Evolutionary conservation across 2,797 vertebrate genomes (phyloP).

Genomic region (Poeciliopsis turneri): DNA sequence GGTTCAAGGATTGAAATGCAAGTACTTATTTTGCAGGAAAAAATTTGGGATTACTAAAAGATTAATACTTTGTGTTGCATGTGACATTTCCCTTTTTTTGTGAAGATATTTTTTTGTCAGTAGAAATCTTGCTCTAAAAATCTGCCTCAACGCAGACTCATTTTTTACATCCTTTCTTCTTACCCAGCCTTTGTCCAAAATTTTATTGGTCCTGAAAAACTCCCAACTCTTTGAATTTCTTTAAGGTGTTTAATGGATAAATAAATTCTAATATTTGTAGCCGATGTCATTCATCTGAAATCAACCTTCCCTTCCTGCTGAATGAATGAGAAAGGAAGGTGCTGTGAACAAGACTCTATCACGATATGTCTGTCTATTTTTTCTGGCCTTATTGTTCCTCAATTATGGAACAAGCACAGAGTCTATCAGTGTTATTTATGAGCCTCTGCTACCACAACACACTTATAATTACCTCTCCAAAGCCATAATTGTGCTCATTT

Average conservation of each 20-base stretch:
- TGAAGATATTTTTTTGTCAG: too few relatives aligned
- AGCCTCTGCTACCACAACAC: slow-evolving; percentile 44
- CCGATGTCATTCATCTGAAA: background rate
- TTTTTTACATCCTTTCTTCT: background rate
- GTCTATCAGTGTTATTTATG: slow-evolving; percentile 68
- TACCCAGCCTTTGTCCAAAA: background rate
- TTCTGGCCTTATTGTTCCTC: slow-evolving; percentile 65
- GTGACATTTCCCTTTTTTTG: too few relatives aligned
- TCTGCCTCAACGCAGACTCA: too few relatives aligned
- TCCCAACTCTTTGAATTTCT: background rate
- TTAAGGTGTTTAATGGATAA: background rate
- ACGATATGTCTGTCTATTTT: slow-evolving; percentile 30
- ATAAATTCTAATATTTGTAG: background rate
- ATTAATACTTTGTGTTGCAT: too few relatives aligned
- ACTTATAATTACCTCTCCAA: slow-evolving; percentile 76
- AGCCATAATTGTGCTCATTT: slow-evolving; percentile 78
- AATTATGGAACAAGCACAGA: slow-evolving; percentile 65
- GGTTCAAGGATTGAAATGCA: too few relatives aligned
- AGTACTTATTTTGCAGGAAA: too few relatives aligned
- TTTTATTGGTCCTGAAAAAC: background rate
- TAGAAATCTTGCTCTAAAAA: too few relatives aligned
- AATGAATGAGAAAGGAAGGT: slow-evolving; percentile 48
- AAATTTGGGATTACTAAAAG: too few relatives aligned
- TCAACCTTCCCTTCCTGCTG: slow-evolving; percentile 39
- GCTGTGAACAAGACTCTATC: slow-evolving; percentile 43